phyloP scores from a whole-genome alignment of 2,797 vertebrate species.

The Xiphophorus birchmanni region DNA sequence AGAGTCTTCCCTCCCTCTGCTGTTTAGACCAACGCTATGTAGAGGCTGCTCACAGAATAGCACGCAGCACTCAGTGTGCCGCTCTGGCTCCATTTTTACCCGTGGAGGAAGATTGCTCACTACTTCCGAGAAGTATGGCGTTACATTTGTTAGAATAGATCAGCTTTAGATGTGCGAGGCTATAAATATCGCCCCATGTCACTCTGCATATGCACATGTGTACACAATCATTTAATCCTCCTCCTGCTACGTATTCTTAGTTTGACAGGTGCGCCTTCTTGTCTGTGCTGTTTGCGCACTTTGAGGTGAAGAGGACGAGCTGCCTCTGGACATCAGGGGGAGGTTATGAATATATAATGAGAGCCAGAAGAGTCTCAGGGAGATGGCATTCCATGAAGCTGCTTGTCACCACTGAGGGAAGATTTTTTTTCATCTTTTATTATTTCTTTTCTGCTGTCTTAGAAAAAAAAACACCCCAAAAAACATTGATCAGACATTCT shows the following conservation, averaged over 20 bases:
- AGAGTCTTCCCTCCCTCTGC: constrained; percentile 23
- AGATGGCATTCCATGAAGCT: constrained; percentile 10
- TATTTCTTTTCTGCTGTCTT: constrained; percentile 17
- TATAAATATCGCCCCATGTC: constrained; percentile 41
- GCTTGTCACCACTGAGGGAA: constrained; percentile 40
- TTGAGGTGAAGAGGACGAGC: constrained; percentile 43
- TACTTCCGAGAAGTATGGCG: constrained; percentile 18
- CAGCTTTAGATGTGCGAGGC: constrained; percentile 41
- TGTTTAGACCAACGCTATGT: constrained; percentile 39
- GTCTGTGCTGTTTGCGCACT: constrained; percentile 32
- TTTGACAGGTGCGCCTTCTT: constrained; percentile 45
- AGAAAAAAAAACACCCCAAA: constrained; percentile 14
- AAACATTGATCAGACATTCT: constrained; percentile 58
- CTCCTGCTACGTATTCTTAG: constrained; percentile 27
- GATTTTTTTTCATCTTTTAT: constrained; percentile 59
- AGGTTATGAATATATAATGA: constrained; percentile 53
- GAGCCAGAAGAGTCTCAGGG: constrained; percentile 14
- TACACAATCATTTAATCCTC: constrained; percentile 22
- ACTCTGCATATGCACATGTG: constrained; percentile 11
- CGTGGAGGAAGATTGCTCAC: constrained; percentile 31
- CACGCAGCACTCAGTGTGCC: constrained; percentile 14
- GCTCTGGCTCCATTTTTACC: constrained; percentile 28
- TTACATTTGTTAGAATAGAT: constrained; percentile 51
- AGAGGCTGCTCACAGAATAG: constrained; percentile 30
- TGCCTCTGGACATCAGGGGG: constrained; percentile 48